Evolutionary conservation across 2,113 vertebrate species (phyloP), one percentile per base, ranked within the genome.

Genomic region (Protomyctophum bolini): DNA sequence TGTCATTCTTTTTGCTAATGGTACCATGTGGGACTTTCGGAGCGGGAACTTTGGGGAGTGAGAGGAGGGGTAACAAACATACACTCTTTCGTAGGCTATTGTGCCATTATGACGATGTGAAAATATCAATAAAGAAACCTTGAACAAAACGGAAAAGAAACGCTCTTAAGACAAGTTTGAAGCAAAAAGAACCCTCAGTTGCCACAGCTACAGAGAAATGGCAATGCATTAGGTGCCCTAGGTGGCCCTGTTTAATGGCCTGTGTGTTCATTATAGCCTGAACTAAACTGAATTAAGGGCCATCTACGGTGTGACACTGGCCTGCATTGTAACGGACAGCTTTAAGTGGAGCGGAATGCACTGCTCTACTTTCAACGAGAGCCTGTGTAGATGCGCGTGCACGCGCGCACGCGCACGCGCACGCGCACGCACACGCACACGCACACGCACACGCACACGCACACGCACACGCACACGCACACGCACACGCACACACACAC

Each of bases 311-410:
- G 52, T 65, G 76, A 82, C 76, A 80, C 33, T 10, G 8, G 62
- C 63, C 72, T 66, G 70, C 76, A 89, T 84, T 73, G 79, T 75
- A 78, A 72, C 65, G 69, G 88, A 83, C 86, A 80, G 81, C 57
- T 87, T 88, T 72, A 89, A 91, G 84, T 89, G 77, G 85, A 89
- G 88, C 87, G 83, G 87, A 90, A 91, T 72, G 82, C 82, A 55
- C 73, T 88, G 87, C 87, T 85, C 86, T 74, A 89, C 45, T 84
- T 88, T 81, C 62, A 21, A 21, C 21, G 21, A 21, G 21, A 21
- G 21, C 21, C 21, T 2, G 21, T 21, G 21, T 21, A 21, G 1
- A 2, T 21, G 21, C 21, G 21, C 21, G 2, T 2, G 21, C 21
- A 21, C 21, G 2, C 2, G 21, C 10, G 10, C 33, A 45, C 4